Percentiles rank a stretch among this genome's conserved stretches.
phyloP scores from a whole-genome alignment of 2,888 invertebrate genomes.

The Scaptomyza polygonia region DNA sequence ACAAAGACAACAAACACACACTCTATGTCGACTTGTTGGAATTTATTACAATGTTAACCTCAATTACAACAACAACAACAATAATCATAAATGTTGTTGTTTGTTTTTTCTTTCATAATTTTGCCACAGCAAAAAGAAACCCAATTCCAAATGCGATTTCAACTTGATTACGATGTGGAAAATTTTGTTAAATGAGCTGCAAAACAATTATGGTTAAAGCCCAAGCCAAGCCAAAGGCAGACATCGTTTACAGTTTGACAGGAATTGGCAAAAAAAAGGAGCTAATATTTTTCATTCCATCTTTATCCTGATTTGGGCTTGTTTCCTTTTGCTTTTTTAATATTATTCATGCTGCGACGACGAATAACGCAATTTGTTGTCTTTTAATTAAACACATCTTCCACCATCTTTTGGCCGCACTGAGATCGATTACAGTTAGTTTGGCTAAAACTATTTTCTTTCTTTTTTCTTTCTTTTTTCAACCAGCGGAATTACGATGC shows the following conservation, averaged over 20 bases:
- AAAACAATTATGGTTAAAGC: conserved; percentile 56
- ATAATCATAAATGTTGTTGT: conserved; percentile 42
- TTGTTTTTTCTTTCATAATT: conserved; percentile 35
- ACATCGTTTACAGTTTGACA: conserved; percentile 50
- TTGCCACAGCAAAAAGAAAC: conserved; percentile 26
- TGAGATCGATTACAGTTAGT: conserved; percentile 78
- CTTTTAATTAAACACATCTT: conserved; percentile 70
- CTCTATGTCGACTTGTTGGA: conserved; percentile 24
- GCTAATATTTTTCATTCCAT: neutral
- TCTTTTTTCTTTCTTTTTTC: conserved; percentile 44
- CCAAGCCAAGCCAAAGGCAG: conserved; percentile 6
- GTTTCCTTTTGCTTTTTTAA: conserved; percentile 24
- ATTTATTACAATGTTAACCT: conserved; percentile 46
- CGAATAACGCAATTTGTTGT: conserved; percentile 75
- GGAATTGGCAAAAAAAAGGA: neutral
- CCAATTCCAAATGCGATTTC: conserved; percentile 35
- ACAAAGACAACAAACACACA: no score
- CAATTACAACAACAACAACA: conserved; percentile 26
- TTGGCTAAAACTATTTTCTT: conserved; percentile 39
- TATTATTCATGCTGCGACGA: conserved; percentile 61
- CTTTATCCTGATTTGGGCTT: neutral
- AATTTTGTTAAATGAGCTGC: conserved; percentile 69
- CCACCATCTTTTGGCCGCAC: conserved; percentile 17
- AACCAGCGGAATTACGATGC: conserved; percentile 11
- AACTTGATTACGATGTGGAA: conserved; percentile 46